Base-by-base conservation (phyloP, 2,888 invertebrate genomes). In the Syrphus vitripennis region DNA sequence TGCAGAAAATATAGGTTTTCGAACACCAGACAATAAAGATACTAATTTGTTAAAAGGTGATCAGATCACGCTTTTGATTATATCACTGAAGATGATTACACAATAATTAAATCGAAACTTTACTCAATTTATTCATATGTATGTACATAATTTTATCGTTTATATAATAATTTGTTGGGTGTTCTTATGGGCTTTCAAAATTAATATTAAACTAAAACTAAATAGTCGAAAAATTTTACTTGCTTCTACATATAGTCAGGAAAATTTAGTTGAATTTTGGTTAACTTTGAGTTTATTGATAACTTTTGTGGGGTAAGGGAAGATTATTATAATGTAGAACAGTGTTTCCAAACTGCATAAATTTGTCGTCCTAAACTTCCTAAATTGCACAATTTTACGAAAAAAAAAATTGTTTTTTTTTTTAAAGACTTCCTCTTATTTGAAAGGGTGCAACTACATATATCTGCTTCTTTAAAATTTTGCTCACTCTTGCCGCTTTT, bases 101-200 rank as follows among this genome's bases (percentile, higher is more conserved):
- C 16, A 55, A 31, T 29, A 31, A 61, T 61, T 61, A 40, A 21
- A 37, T 4, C 2, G 21, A 34, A 9, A 34, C 21, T 14, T 34
- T n/a, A n/a, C n/a, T 34, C 12, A 14, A 2, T 2, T 0, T 5
- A 6, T 4, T 24, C 7, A 24, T 59, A 31, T 65, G 57, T 45
- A 67, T n/a, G n/a, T n/a, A 67, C 42, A 63, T 29, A 61, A 40
- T 40, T 40, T 57, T 63, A 50, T 31, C 19, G 45, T 72, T 45
- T 45, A 26, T 61, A 63, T 42, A 34, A 34, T 57, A 34, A 57
- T 57, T 57, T 21, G 31, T 12, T 34, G 12, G 31, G 3, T n/a
- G n/a, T n/a, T n/a, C 7, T 12, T 5, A 57, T 57, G 50, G 19
- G 26, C 59, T 61, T 26, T 48, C 55, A 59, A 14, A 24, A 31